Evolutionary conservation across 2,888 invertebrate genomes (phyloP).

Genomic region (Hirtodrosophila trivittata): DNA sequence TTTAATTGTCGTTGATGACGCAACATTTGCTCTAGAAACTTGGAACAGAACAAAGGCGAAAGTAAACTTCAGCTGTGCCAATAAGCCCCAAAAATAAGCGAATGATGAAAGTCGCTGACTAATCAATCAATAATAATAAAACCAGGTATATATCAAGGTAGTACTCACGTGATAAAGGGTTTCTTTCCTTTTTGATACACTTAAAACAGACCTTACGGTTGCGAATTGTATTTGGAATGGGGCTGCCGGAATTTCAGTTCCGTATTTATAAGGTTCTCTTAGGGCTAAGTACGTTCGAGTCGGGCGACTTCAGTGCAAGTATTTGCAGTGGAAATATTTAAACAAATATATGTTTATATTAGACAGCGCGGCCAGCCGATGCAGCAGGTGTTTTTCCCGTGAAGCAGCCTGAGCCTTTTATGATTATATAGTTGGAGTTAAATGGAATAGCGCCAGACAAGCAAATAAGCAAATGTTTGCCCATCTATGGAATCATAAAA

Average conservation of each 20-base stretch:
- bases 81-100: conserved; percentile 6
- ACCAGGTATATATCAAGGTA: not conserved
- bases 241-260: conserved; percentile 13
- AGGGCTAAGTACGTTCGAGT: conserved; percentile 14
- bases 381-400: conserved; percentile 46
- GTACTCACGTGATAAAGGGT: conserved; percentile 31
- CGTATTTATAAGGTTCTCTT: conserved; percentile 53
- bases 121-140: conserved; percentile 21
- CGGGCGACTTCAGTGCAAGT: conserved; percentile 18
- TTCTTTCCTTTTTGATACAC: no score
- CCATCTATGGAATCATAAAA: conserved; percentile 53
- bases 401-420: conserved; percentile 38
- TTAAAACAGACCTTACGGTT: conserved; percentile 16
- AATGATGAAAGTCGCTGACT: conserved; percentile 21
- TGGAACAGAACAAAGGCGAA: conserved; percentile 2
- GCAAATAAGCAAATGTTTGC: conserved; percentile 61
- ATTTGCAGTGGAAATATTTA: conserved; percentile 43
- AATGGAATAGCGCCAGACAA: conserved; percentile 53
- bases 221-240: conserved; percentile 30
- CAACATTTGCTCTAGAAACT: not conserved
- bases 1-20: no score
- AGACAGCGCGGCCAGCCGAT: no score
- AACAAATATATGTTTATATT: conserved; percentile 33
- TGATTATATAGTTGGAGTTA: conserved; percentile 45
- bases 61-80: conserved; percentile 38